Evolutionary conservation across 2,113 vertebrate genomes (phyloP).

Genomic region (Tautogolabrus adspersus): DNA sequence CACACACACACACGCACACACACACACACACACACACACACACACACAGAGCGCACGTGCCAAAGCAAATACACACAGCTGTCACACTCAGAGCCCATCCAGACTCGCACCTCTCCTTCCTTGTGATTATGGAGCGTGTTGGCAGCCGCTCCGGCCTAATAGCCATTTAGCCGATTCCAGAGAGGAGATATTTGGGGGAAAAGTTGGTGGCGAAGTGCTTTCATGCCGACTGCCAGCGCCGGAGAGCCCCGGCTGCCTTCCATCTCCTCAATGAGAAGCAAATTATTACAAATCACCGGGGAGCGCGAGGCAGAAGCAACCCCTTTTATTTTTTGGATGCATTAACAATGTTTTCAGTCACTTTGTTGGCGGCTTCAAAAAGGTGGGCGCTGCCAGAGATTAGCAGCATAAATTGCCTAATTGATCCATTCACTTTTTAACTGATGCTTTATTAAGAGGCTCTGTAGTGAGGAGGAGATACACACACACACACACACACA

Average conservation of each 20-base stretch:
- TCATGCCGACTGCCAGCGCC: slow-evolving; percentile 79
- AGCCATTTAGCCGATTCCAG: slow-evolving; percentile 83
- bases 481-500: slow-evolving; percentile 22
- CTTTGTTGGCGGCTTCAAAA: slow-evolving; percentile 81
- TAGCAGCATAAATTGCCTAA: slow-evolving; percentile 83
- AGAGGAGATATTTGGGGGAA: slow-evolving; percentile 81
- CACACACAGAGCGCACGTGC: slow-evolving; percentile 32
- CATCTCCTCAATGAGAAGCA: slow-evolving; percentile 82
- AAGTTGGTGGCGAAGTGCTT: slow-evolving; percentile 83
- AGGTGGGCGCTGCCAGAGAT: slow-evolving; percentile 75
- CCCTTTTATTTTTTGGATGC: slow-evolving; percentile 81
- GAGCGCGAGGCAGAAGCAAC: slow-evolving; percentile 71
- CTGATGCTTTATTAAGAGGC: slow-evolving; percentile 78
- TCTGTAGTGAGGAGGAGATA: slow-evolving; percentile 44
- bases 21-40: slow-evolving; percentile 51
- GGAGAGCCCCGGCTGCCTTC: slow-evolving; percentile 75
- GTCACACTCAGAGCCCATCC: slow-evolving; percentile 74
- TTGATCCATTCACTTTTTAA: slow-evolving; percentile 85
- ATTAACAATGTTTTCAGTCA: slow-evolving; percentile 82
- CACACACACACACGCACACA: slow-evolving; percentile 28
- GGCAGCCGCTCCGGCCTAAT: slow-evolving; percentile 79
- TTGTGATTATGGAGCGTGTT: slow-evolving; percentile 77
- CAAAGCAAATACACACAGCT: slow-evolving; percentile 76
- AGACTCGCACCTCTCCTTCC: slow-evolving; percentile 78
- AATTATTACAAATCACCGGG: slow-evolving; percentile 83